phyloP scores from a whole-genome alignment of 2,113 vertebrate species.

The Nematolebias whitei region DNA sequence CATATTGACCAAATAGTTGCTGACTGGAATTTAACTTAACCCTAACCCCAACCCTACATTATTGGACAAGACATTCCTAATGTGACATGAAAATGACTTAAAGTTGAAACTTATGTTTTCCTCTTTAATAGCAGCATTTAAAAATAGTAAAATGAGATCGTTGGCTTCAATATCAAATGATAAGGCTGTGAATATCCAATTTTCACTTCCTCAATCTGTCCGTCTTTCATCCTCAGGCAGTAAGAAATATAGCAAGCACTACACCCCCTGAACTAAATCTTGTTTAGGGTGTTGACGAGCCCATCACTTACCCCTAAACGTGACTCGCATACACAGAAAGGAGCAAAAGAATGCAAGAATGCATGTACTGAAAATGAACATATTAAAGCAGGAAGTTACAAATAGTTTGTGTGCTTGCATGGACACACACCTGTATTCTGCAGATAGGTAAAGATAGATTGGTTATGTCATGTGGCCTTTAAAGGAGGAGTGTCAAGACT shows the following conservation, averaged over 20 bases:
- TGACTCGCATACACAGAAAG: constrained; percentile 45
- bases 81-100: neutral
- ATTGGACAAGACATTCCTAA: no score
- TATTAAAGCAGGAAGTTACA: constrained; percentile 16
- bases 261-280: constrained; percentile 62
- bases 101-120: constrained; percentile 7
- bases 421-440: constrained; percentile 56
- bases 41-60: no score
- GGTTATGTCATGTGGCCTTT: constrained; percentile 64
- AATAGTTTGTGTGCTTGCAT: constrained; percentile 12
- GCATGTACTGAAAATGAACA: constrained; percentile 12
- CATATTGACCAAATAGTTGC: no score
- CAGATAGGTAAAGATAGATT: constrained; percentile 70
- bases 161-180: constrained; percentile 49
- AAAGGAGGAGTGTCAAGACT: constrained; percentile 65
- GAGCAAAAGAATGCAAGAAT: constrained; percentile 39
- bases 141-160: constrained; percentile 24
- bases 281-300: constrained; percentile 65
- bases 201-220: neutral
- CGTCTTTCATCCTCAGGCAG: constrained; percentile 25
- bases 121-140: neutral
- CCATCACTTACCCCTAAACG: constrained; percentile 67
- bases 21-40: no score
- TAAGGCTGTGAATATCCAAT: constrained; percentile 27
- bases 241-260: constrained; percentile 57